Base-by-base conservation (phyloP, 2,888 invertebrate species). In the Lasiommata megera region DNA sequence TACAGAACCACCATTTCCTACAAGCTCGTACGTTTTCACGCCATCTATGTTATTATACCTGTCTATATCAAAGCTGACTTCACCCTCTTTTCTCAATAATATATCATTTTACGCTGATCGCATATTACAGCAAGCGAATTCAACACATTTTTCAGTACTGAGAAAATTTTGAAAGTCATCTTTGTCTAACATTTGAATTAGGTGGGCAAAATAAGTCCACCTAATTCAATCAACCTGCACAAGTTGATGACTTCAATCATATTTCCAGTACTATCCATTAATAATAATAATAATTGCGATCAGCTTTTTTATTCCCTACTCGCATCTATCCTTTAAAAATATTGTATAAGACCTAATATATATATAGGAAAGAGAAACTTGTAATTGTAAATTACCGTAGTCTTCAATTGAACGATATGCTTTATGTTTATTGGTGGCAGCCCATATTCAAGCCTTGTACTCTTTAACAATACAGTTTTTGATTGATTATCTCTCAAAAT, bases 371-470 rank as follows among this genome's bases (percentile, higher is more conserved):
- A 88, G 87, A 87, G 74, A 87, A 84, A 85, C 64, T 80, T 84
- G 86, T 83, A 82, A 81, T 82, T 77, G 83, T 87, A 88, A 83
- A 85, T 80, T 87, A 80, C 72, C 73, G 80, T 82, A 91, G 90
- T 91, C 91, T 91, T 90, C 78, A 82, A 77, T 87, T 80, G 80
- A 85, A 87, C 87, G 91, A 91, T 91, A 91, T 91, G 91, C 90
- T 85, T 88, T 73, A 88, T 86, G 89, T 88, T 82, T 87, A 67
- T 73, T 79, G 82, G 81, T 86, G 89, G 88, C 88, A 88, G 88
- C 88, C 77, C 72, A 36, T 18, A 71, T 70, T 71, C 69, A 74
- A 70, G 73, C 71, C 67, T 71, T 73, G 64, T 67, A 67, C 67
- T 65, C 70, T 74, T 69, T 67, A 41, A 36, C 44, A 61, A 50